These are phyloP conservation scores for Reticulitermes lucifugus DNA, from an alignment of 2,888 invertebrate species.

Conservation along the genomic window DNA sequence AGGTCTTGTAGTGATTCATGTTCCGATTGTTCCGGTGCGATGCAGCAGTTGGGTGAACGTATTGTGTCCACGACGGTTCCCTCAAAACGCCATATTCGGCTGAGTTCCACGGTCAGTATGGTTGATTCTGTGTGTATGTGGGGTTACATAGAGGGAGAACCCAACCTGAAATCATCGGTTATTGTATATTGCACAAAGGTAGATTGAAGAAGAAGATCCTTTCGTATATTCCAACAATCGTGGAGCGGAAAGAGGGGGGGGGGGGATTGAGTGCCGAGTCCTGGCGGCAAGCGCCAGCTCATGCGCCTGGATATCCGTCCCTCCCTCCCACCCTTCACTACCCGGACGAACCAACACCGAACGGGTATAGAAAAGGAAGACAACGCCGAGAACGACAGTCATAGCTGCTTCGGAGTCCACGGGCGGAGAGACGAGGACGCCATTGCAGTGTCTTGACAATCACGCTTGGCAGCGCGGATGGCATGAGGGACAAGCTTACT, in stretches of 20 bases:
- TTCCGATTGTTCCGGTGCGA: background rate
- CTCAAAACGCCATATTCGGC: too few species aligned
- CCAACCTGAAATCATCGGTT: slow-evolving; percentile 9
- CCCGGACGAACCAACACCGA: background rate
- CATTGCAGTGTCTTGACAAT: background rate
- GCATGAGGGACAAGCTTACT: background rate
- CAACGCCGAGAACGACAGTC: background rate
- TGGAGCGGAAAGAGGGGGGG: background rate
- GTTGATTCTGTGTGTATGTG: background rate
- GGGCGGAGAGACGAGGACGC: background rate
- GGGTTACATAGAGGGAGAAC: background rate
- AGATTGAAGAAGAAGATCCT: slow-evolving; percentile 14
- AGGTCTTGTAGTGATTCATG: background rate
- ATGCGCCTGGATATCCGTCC: background rate
- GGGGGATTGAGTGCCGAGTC: background rate
- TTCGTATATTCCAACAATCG: background rate
- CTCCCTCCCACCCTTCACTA: background rate
- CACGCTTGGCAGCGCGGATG: background rate
- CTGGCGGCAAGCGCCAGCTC: background rate
- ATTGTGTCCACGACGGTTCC: background rate
- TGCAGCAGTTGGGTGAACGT: background rate
- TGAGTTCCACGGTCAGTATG: background rate
- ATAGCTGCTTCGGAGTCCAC: background rate
- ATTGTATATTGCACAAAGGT: slow-evolving; percentile 1
- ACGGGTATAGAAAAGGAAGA: slow-evolving; percentile 9